Percentiles rank a stretch among this genome's conserved stretches.
Conservation (phyloP, 1,140 invertebrate genomes). For the Bombus difficillimus region DNA sequence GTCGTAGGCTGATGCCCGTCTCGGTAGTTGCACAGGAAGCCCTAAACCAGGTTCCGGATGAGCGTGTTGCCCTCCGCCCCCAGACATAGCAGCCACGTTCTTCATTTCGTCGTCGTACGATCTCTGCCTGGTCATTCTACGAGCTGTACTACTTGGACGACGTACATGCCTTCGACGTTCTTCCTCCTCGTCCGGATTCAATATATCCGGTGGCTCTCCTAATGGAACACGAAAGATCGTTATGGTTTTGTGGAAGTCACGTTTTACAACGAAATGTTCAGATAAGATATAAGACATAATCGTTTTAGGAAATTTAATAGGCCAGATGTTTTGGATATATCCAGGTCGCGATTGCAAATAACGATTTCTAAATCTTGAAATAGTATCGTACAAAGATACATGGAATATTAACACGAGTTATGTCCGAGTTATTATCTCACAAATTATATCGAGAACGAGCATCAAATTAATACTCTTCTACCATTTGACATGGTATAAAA, state of each 20-base stretch:
- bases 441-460: too few species aligned
- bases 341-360: too few species aligned
- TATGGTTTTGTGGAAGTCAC: not conserved
- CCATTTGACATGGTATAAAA: too few species aligned
- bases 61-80: constrained; percentile 67
- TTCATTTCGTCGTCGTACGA: constrained; percentile 91
- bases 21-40: constrained; percentile 87
- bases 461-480: too few species aligned
- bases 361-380: too few species aligned
- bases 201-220: constrained; percentile 3
- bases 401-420: too few species aligned
- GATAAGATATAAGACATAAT: too few species aligned
- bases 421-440: too few species aligned
- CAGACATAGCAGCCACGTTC: constrained; percentile 71
- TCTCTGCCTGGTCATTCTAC: constrained; percentile 89
- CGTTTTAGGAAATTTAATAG: too few species aligned
- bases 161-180: constrained; percentile 72
- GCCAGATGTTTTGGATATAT: too few species aligned
- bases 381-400: too few species aligned
- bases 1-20: constrained; percentile 91
- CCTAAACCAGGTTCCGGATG: constrained; percentile 83
- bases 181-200: constrained; percentile 74
- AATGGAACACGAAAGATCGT: not conserved
- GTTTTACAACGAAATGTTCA: not conserved
- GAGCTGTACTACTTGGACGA: constrained; percentile 63